These are phyloP conservation scores for Cryptoleucopteryx plumbea DNA, from an alignment of 2,113 vertebrate genomes.

Conservation along the genomic window DNA sequence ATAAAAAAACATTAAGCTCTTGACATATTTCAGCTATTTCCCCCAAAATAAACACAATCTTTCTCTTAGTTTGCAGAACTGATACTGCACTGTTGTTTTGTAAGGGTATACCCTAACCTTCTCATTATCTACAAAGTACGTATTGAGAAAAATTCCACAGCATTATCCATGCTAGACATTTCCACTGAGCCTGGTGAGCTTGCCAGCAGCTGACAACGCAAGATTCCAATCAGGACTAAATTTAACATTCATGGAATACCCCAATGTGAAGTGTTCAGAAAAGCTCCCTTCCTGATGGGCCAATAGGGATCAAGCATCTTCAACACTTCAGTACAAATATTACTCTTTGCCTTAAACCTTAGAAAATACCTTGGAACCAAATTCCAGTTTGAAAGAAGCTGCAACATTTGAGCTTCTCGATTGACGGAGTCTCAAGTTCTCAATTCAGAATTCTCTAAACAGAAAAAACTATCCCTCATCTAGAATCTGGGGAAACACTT, in stretches of 20 bases:
- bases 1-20: background rate
- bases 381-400: background rate
- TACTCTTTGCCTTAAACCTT: background rate
- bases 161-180: accelerated
- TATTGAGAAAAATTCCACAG: background rate
- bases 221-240: background rate
- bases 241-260: background rate
- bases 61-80: background rate
- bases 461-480: background rate
- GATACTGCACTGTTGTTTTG: background rate
- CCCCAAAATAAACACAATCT: background rate
- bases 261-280: background rate
- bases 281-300: background rate
- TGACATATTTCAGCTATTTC: background rate
- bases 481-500: background rate
- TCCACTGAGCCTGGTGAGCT: background rate
- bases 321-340: background rate
- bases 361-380: background rate
- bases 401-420: background rate
- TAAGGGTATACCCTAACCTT: background rate
- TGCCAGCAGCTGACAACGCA: background rate
- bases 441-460: background rate
- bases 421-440: background rate
- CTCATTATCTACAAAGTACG: background rate
- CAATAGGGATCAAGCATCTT: background rate